These are phyloP conservation scores for Bergia sp. DNA, from an alignment of 92 coral and sea anemone genomes.

Conservation along the genomic window DNA sequence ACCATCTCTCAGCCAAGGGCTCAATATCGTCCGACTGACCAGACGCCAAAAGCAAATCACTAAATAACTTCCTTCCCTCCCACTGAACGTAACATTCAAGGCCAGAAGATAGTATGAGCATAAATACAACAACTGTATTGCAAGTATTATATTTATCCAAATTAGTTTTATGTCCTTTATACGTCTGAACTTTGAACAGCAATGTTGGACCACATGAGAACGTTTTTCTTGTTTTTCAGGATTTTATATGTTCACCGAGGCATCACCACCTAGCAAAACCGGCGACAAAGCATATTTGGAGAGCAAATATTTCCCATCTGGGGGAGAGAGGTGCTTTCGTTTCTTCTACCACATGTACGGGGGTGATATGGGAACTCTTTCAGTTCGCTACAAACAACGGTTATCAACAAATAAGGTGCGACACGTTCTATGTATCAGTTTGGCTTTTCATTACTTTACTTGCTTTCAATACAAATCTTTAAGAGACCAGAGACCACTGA, in stretches of 20 bases:
- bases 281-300: conserved; percentile 35
- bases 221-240: conserved; percentile 16
- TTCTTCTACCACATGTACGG: conserved; percentile 22
- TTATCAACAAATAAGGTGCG: not conserved
- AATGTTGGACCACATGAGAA: not conserved
- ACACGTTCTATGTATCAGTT: too few species aligned
- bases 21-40: too few species aligned
- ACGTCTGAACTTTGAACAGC: not conserved
- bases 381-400: not conserved
- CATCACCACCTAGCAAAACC: conserved; percentile 33
- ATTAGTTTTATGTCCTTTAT: too few species aligned
- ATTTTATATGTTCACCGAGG: conserved; percentile 27
- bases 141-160: too few species aligned
- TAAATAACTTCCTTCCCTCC: too few species aligned
- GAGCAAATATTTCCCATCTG: conserved; percentile 33
- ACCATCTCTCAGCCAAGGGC: too few species aligned
- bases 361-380: conserved; percentile 22
- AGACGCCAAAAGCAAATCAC: too few species aligned
- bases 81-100: too few species aligned
- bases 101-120: too few species aligned
- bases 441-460: not conserved
- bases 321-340: conserved; percentile 24
- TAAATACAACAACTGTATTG: not conserved
- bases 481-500: not conserved
- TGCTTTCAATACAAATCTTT: too few species aligned